phyloP scores from a whole-genome alignment of 2,113 vertebrate genomes.

The Scomber colias region DNA sequence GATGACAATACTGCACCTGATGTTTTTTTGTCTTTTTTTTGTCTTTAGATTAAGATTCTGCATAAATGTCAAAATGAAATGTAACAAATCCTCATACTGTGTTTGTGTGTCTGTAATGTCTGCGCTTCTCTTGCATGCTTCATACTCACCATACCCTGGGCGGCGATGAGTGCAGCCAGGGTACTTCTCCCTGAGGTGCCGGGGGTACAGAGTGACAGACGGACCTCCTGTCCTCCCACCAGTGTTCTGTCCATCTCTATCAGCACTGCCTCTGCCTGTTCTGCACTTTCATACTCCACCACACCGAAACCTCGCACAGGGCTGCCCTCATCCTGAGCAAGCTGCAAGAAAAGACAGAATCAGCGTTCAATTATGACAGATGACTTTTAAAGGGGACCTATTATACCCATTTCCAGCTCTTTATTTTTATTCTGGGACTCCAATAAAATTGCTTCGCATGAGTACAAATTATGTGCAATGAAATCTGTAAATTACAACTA shows the following conservation, averaged over 20 bases:
- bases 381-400: background rate
- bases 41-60: background rate
- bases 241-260: slow-evolving; percentile 84
- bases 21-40: background rate
- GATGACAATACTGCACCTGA: background rate
- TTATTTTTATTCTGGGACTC: too few relatives aligned
- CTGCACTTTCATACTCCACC: slow-evolving; percentile 92
- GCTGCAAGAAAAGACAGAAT: slow-evolving; percentile 76
- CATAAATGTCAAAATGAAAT: background rate
- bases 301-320: slow-evolving; percentile 91
- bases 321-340: slow-evolving; percentile 94
- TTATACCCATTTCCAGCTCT: too few relatives aligned
- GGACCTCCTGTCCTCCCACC: slow-evolving; percentile 88
- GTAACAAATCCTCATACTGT: background rate
- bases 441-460: too few relatives aligned
- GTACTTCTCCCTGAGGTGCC: slow-evolving; percentile 96
- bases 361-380: background rate
- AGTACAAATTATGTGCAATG: too few relatives aligned
- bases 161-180: slow-evolving; percentile 93
- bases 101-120: background rate
- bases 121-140: background rate
- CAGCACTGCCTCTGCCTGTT: slow-evolving; percentile 91
- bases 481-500: too few relatives aligned
- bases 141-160: slow-evolving; percentile 94
- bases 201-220: slow-evolving; percentile 93